phyloP scores from a whole-genome alignment of 92 coral and sea anemone species.

The Bergia puertoricense region DNA sequence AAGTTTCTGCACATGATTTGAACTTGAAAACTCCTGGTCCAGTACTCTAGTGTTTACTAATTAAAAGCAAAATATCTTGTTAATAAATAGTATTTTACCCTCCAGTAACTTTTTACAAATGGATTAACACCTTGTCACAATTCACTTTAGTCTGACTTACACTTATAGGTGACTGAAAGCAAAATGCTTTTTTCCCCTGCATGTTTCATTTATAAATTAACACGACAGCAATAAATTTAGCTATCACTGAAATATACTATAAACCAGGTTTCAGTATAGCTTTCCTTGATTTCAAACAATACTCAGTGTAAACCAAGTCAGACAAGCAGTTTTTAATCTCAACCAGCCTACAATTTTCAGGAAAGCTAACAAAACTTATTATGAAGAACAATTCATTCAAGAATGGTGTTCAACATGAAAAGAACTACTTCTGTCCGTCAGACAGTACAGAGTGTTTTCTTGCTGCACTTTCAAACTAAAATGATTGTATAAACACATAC shows the following conservation, averaged over 20 bases:
- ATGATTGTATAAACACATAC: neutral
- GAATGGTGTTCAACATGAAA: no score
- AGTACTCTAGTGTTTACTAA: no score
- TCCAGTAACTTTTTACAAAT: neutral
- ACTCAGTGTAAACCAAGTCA: no score
- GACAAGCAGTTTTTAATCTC: neutral
- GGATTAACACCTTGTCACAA: neutral
- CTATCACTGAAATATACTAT: neutral
- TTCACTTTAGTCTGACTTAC: neutral
- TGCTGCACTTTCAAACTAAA: neutral
- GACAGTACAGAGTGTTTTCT: neutral
- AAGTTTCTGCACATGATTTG: neutral
- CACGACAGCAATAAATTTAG: neutral
- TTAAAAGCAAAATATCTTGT: no score
- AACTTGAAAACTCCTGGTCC: neutral
- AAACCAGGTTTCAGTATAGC: neutral
- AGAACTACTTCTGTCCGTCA: no score
- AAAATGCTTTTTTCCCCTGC: neutral
- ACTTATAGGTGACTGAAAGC: neutral
- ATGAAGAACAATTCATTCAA: no score
- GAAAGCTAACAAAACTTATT: no score
- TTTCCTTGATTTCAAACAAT: no score
- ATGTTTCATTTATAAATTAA: neutral
- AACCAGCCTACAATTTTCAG: neutral
- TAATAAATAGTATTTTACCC: neutral